Base-by-base conservation (phyloP, 1,140 invertebrate genomes). In the Eriocheir sinensis region DNA sequence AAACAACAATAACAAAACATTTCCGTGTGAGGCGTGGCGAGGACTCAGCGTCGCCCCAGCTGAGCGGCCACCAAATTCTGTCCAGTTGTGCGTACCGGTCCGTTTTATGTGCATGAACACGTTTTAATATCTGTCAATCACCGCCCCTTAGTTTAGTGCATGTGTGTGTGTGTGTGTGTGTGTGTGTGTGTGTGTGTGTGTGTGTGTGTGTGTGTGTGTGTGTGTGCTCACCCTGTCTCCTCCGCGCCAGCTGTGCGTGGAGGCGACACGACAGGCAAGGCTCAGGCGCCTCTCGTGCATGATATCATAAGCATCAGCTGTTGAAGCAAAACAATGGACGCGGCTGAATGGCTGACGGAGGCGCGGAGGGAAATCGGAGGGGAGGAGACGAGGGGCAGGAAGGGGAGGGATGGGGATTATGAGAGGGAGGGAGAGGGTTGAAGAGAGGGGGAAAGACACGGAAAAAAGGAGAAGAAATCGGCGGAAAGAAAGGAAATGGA, bases 201-300 rank as follows among this genome's bases (percentile, higher is more conserved):
- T 86, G 40, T 40, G 83, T 86, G 83, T 41, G 83, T 86, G 83
- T 86, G 83, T 86, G 34, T 72, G 60, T 72, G 60, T 72, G 60
- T 72, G 60, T 72, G 60, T 72, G 60, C n/a, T 21, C n/a, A n/a
- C 8, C 0, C 60, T n/a, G 12, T 21, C 60, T 21, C 60, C 60
- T n/a, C 60, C 60, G 60, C 60, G 12, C 60, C 60, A 72, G 60
- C 60, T 72, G 60, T 72, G 60, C 60, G 60, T 72, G 27, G 21
- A 72, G 60, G 27, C 60, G n/a, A 72, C 60, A 72, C 27, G 60
- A 72, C 60, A n/a, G 60, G 60, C 60, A 72, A n/a, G 60, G 12
- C 60, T 72, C 60, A 72, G 60, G 60, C 60, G 60, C 27, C 27
- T 72, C 60, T 72, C 60, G 60, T 72, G 60, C 60, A 72, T 72